Evolutionary conservation across 2,888 invertebrate species (phyloP).

Genomic region (Amblyteles armatorius): DNA sequence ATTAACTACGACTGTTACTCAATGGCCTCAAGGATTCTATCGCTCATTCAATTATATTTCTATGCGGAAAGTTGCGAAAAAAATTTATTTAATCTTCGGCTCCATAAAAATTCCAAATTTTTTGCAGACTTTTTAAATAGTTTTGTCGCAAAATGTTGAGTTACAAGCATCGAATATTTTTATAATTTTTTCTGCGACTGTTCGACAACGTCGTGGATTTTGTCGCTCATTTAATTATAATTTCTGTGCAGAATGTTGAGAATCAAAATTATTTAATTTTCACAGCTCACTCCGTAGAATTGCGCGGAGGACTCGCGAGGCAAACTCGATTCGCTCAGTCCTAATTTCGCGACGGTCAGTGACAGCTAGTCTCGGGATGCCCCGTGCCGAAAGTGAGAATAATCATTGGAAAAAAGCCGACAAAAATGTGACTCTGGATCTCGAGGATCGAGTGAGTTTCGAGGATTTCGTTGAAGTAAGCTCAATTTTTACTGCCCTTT

Average conservation of each 20-base stretch:
- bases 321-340: not conserved
- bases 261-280: not conserved
- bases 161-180: too few relatives aligned
- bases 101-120: too few relatives aligned
- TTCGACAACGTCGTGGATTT: too few relatives aligned
- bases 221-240: too few relatives aligned
- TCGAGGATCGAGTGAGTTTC: conserved; percentile 63
- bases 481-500: not conserved
- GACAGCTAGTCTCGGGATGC: conserved; percentile 41
- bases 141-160: too few relatives aligned
- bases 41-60: not conserved
- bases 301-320: not conserved
- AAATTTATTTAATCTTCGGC: not conserved
- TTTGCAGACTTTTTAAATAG: too few relatives aligned
- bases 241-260: too few relatives aligned
- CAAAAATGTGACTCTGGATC: conserved; percentile 46
- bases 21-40: not conserved
- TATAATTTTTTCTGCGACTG: too few relatives aligned
- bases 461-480: conserved; percentile 64
- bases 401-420: not conserved
- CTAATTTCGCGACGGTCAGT: not conserved
- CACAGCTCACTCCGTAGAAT: not conserved
- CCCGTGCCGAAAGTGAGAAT: conserved; percentile 4
- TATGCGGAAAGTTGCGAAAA: not conserved
- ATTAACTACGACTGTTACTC: not conserved